Evolutionary conservation across 53 echinoderm and acorn worm genomes (phyloP).

Genomic region (Luidia sarsii): DNA sequence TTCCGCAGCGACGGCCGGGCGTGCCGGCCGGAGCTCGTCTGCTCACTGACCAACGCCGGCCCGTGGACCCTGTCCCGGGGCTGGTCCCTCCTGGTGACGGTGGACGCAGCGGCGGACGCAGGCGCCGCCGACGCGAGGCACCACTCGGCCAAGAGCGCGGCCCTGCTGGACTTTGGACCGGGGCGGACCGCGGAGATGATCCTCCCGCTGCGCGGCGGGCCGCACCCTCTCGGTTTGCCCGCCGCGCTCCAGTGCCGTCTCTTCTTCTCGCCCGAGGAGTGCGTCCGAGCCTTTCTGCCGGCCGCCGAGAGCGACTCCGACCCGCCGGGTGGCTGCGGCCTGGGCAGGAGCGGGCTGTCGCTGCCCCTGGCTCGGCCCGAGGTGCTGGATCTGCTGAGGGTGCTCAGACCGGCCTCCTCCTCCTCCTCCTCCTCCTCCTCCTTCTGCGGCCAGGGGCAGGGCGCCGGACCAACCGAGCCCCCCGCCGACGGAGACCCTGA

Average conservation of each 20-base stretch:
- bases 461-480: neutral
- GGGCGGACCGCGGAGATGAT: slow-evolving; percentile 18
- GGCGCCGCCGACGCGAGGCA: neutral
- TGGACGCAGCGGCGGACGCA: neutral
- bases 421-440: no score
- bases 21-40: slow-evolving; percentile 36
- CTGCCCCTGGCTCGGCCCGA: slow-evolving; percentile 1
- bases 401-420: slow-evolving; percentile 54
- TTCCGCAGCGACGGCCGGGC: slow-evolving; percentile 3
- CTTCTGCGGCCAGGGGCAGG: no score
- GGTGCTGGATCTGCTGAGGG: slow-evolving; percentile 25
- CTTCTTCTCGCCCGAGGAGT: slow-evolving; percentile 35
- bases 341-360: slow-evolving; percentile 2
- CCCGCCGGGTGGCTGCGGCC: neutral
- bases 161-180: slow-evolving; percentile 64
- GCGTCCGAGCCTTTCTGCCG: neutral
- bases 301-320: no score
- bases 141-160: slow-evolving; percentile 45
- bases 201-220: slow-evolving; percentile 30
- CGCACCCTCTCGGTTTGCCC: slow-evolving; percentile 28
- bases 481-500: slow-evolving; percentile 21
- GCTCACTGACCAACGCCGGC: slow-evolving; percentile 69
- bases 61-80: slow-evolving; percentile 65
- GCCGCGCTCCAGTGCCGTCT: slow-evolving; percentile 56
- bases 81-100: slow-evolving; percentile 63